Evolutionary conservation across 2,113 vertebrate genomes (phyloP).

Genomic region (Xiphias gladius): DNA sequence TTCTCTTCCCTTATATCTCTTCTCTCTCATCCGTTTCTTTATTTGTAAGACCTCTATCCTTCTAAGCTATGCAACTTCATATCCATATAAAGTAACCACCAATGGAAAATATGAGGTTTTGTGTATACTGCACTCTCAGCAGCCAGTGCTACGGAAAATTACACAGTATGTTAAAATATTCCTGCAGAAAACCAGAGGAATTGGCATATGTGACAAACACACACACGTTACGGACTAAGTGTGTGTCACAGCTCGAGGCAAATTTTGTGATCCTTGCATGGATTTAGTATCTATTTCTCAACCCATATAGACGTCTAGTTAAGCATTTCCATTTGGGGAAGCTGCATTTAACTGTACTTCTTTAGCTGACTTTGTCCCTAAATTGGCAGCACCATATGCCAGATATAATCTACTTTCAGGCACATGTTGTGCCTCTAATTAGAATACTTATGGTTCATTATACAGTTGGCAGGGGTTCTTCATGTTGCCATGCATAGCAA

Average conservation of each 20-base stretch:
- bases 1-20: conserved; percentile 27
- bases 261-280: not conserved
- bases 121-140: conserved; percentile 11
- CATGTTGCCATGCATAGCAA: conserved; percentile 7
- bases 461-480: conserved; percentile 13
- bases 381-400: conserved; percentile 26
- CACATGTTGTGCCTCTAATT: conserved; percentile 17
- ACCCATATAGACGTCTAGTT: conserved; percentile 6
- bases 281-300: conserved; percentile 3
- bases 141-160: conserved; percentile 42
- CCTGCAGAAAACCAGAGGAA: conserved; percentile 32
- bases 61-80: conserved; percentile 26
- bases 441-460: conserved; percentile 27
- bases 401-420: conserved; percentile 43
- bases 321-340: conserved; percentile 2
- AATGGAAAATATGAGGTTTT: conserved; percentile 44
- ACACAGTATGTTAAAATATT: conserved; percentile 25
- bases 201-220: conserved; percentile 18
- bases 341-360: not conserved
- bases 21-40: conserved; percentile 12
- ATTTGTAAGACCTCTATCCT: conserved; percentile 35
- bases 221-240: not conserved
- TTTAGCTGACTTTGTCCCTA: not conserved
- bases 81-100: conserved; percentile 46
- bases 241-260: conserved; percentile 14